phyloP scores from a whole-genome alignment of 2,113 vertebrate genomes.

The Alethe castanea region DNA sequence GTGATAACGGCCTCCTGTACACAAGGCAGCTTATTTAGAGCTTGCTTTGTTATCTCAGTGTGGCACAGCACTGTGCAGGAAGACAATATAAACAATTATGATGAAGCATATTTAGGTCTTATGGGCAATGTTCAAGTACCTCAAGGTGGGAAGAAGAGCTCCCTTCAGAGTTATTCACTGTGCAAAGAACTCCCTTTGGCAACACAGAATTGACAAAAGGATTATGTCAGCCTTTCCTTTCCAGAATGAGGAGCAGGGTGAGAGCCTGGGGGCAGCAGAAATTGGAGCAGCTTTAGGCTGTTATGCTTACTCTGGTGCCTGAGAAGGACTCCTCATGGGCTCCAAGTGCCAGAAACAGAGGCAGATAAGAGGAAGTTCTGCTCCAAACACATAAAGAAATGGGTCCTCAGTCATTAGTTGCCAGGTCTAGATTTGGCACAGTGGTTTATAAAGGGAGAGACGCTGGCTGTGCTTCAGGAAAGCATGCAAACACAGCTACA shows the following conservation, averaged over 20 bases:
- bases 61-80: background rate
- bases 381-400: background rate
- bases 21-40: constrained; percentile 40
- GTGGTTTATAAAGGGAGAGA: background rate
- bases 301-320: background rate
- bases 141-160: constrained; percentile 44
- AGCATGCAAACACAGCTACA: background rate
- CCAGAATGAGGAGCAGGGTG: background rate
- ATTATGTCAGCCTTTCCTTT: constrained; percentile 48
- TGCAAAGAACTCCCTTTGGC: constrained; percentile 25
- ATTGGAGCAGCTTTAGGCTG: constrained; percentile 19
- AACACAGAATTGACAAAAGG: background rate
- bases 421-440: background rate
- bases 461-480: background rate
- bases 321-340: background rate
- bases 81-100: constrained; percentile 53
- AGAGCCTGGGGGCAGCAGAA: constrained; percentile 3
- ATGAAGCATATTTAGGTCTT: constrained; percentile 36
- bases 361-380: background rate
- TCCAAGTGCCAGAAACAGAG: background rate
- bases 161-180: background rate
- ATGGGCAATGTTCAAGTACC: constrained; percentile 15
- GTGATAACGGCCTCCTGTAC: constrained; percentile 34
- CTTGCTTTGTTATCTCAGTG: constrained; percentile 44
- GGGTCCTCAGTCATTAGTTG: background rate